Evolutionary conservation across 30 jellyfish, hydroid and myxozoan species (phyloP), one percentile per base, ranked within the genome.

Genomic region (Aurelia coerulea): DNA sequence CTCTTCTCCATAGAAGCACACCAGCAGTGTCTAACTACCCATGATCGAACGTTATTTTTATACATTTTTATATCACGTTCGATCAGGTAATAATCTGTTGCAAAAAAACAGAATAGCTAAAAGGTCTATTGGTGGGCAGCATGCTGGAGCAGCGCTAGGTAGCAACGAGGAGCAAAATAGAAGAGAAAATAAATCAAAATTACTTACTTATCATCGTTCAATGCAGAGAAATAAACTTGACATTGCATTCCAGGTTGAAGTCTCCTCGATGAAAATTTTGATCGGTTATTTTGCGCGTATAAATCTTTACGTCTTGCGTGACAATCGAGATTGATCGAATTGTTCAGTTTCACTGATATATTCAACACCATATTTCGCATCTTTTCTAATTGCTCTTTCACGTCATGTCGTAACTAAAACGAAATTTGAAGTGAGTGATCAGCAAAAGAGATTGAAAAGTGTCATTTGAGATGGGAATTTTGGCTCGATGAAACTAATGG

Each of bases 131-230:
- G n/a, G n/a, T n/a, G n/a, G n/a, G n/a, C n/a, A n/a, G n/a, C n/a
- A n/a, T n/a, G n/a, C n/a, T n/a, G n/a, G n/a, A n/a, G n/a, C n/a
- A n/a, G n/a, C n/a, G 29, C 29, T 23, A 23, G 29, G 29, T 23
- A 23, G 29, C 29, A 5, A 42, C 4, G 5, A 42, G 12, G 53
- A 7, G 53, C 53, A 42, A 42, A 39, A 46, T 7, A 46, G 56
- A 46, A 7, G 12, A 46, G 11, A 6, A 46, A 46, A 46, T 46
- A 9, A 46, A 46, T 46, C 14, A 46, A 78, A 15, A 39, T 13
- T 11, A 76, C 91, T 49, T 70, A 92, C 98, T 92, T 92, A 42
- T 93, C 98, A 19, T 77, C 92, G 15, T 95, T 51, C 1, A 87
- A 83, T 19, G 94, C 80, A 7, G 92, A 13, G 50, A 93, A 41